Conservation (phyloP, 2,113 vertebrate species). For the Camelus dromedarius region DNA sequence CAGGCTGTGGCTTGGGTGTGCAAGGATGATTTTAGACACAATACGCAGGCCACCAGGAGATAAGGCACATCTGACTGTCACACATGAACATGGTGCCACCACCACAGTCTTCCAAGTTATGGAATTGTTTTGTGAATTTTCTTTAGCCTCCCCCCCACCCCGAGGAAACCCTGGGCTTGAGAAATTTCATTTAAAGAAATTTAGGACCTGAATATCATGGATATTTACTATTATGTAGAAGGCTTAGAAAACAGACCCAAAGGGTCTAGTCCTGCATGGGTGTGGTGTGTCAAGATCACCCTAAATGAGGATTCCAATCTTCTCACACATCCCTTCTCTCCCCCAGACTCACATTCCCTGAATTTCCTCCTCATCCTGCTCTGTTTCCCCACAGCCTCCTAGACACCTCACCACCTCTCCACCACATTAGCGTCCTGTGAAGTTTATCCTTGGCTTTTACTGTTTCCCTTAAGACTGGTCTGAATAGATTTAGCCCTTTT, state of each 20-base stretch:
- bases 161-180: not conserved
- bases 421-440: not conserved
- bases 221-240: not conserved
- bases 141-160: not conserved
- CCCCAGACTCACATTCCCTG: not conserved
- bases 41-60: not conserved
- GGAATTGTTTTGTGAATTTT: constrained; percentile 11
- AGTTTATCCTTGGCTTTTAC: not conserved
- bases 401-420: not conserved
- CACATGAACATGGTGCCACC: not conserved
- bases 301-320: not conserved
- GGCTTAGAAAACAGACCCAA: not conserved
- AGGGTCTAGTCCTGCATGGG: not conserved
- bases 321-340: not conserved
- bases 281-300: not conserved
- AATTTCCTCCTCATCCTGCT: not conserved
- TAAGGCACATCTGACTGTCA: not conserved
- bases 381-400: not conserved
- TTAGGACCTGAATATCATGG: not conserved
- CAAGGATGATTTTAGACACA: not conserved
- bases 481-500: not conserved
- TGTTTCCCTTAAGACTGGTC: not conserved
- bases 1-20: not conserved
- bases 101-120: not conserved
- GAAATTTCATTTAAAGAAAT: not conserved